Evolutionary conservation across 2,797 vertebrate genomes (phyloP), one percentile per base, ranked within the genome.

Genomic region (Pitangus sulphuratus): DNA sequence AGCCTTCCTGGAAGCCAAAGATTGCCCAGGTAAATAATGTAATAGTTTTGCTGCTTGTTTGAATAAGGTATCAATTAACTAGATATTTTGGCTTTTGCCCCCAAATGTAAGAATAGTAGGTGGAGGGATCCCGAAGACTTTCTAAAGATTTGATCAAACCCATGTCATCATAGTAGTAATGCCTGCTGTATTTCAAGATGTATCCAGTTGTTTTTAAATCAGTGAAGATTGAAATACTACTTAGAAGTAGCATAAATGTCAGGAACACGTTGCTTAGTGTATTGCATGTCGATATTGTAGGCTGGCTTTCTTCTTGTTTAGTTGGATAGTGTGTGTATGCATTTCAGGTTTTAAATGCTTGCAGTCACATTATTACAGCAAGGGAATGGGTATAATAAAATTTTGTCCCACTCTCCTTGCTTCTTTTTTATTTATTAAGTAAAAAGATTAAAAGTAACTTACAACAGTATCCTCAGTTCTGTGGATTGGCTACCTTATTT

Each of bases 1-100:
- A 72, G 98, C 98, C 21, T 98, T 98, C 42, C 85, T 99, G 62
- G 98, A 99, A 96, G 98, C 99, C 91, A 99, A 99, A 97, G 99
- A 99, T 94, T 99, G 99, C 89, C 96, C 97, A 97, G 98, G 99
- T 99, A 97, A 96, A 70, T 85, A 50, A 24, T 74, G 5, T 93
- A 85, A 1, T 79, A 79, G 33, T 31, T 61, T 81, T 94, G 51
- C 24, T 85, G 25, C 28, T 88, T 20, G 53, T 44, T 56, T 61
- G 30, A 79, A 40, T 69, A 30, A n/a, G 21, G 15, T 78, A 7
- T 21, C 37, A 39, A 6, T 45, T 65, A 50, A n/a, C 11, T 72
- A 54, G 19, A 61, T 78, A 33, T 69, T 84, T 12, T 45, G 39
- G n/a, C 22, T 65, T 91, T 80, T 90, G 12, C 7, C 12, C 24